Base-by-base conservation (phyloP, 2,888 invertebrate species). In the Ligdia adustata region DNA sequence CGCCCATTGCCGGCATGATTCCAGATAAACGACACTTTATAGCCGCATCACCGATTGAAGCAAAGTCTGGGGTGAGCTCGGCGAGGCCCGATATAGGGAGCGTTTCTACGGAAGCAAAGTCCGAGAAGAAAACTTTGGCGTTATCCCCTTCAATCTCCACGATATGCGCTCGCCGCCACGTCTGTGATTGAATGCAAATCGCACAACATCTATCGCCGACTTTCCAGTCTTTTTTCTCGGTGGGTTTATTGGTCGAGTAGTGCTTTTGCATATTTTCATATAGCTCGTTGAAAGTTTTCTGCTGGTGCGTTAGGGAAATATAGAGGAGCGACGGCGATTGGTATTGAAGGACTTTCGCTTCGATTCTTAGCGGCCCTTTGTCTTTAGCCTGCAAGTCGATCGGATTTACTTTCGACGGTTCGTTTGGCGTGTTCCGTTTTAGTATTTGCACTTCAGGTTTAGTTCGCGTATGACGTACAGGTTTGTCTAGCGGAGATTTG, bases 1-100 rank as follows among this genome's bases (percentile, higher is more conserved):
- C 85, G 0, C 92, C 93, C 0, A 94, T 94, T 0, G 95, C 94
- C 0, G 96, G 94, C 13, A 85, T 77, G 5, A 97, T 91, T 11
- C 94, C 94, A 1, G 92, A 92, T 35, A 97, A 72, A 68, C 94
- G 93, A 52, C 96, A 94, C 56, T 92, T 92, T 12, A 93, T 83
- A 0, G 93, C 92, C 0, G 92, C 92, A 47, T 92, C 91, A 0
- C 91, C 90, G 0, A 91, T 74, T 0, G 75, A 70, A 4, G 75
- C 66, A 52, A 94, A 94, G 4, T 88, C 74, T 0, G 79, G 62
- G 6, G 88, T 70, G 2, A 95, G 79, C 1, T 85, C 78, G 35
- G 86, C 91, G 9, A 95, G 72, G 32, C 84, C 72, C 1, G 79
- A 66, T 0, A 66, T 37, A 0, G 76, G 69, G 7, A 94, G 83